Evolutionary conservation across 2,797 vertebrate genomes (phyloP).

Genomic region (Cossypha caffra): DNA sequence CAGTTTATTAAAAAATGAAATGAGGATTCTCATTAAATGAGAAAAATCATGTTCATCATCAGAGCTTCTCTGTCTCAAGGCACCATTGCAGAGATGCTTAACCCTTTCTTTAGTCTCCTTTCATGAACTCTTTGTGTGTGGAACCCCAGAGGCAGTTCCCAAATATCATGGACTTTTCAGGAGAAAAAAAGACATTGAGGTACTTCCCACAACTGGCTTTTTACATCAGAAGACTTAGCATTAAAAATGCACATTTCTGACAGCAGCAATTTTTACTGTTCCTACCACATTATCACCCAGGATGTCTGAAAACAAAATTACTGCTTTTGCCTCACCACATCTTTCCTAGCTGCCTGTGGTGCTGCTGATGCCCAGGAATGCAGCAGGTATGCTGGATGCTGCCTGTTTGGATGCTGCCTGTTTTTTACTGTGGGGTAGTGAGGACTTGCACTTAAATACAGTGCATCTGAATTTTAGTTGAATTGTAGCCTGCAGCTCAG

Average conservation of each 20-base stretch:
- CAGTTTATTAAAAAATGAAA: background rate
- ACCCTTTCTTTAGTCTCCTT: background rate
- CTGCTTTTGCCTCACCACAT: background rate
- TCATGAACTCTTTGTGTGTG: background rate
- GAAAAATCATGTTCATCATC: background rate
- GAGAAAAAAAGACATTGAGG: background rate
- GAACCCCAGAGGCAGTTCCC: background rate
- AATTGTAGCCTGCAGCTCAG: conserved; percentile 39
- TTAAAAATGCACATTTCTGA: background rate
- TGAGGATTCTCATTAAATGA: background rate
- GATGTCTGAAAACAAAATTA: background rate
- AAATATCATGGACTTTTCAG: background rate
- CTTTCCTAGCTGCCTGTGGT: background rate
- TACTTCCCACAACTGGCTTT: background rate
- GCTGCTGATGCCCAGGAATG: background rate
- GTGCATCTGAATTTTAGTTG: conserved; percentile 57
- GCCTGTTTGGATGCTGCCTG: background rate
- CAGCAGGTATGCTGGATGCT: background rate
- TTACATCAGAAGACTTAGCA: background rate
- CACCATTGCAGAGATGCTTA: background rate
- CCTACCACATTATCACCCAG: background rate
- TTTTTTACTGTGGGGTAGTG: background rate
- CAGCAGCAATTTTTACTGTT: background rate
- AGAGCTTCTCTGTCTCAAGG: background rate
- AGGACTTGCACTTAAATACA: background rate